phyloP scores from a whole-genome alignment of 2,113 vertebrate genomes.

The Perca fluviatilis region DNA sequence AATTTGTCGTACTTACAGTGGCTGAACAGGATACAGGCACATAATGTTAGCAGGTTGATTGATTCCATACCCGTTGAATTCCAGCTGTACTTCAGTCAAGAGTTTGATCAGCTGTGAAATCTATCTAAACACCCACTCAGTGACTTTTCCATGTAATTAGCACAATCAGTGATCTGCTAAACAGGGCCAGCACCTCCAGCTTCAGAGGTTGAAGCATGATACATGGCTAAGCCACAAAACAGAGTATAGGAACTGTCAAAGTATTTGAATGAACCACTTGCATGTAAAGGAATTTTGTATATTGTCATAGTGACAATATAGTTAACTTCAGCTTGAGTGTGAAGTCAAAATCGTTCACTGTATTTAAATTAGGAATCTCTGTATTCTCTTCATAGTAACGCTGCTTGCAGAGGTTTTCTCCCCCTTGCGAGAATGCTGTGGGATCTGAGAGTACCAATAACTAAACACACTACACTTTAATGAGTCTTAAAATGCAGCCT shows the following conservation, averaged over 20 bases:
- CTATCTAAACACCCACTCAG: slow-evolving; percentile 42
- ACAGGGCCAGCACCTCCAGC: slow-evolving; percentile 20
- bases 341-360: neutral
- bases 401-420: slow-evolving; percentile 6
- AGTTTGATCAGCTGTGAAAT: slow-evolving; percentile 48
- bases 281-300: slow-evolving; percentile 3
- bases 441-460: slow-evolving; percentile 59
- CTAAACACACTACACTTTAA: slow-evolving; percentile 58
- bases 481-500: slow-evolving; percentile 56
- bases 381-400: slow-evolving; percentile 12
- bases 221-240: neutral
- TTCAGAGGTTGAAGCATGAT: slow-evolving; percentile 30
- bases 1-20: neutral
- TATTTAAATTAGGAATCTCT: slow-evolving; percentile 35
- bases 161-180: slow-evolving; percentile 40
- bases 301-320: neutral
- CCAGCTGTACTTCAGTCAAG: slow-evolving; percentile 20
- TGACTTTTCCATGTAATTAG: slow-evolving; percentile 50
- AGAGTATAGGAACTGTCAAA: neutral
- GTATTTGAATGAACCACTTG: neutral
- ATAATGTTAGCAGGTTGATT: slow-evolving; percentile 1
- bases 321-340: neutral
- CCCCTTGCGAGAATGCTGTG: slow-evolving; percentile 35
- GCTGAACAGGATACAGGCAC: neutral
- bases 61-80: slow-evolving; percentile 19